Percentiles rank a stretch among this genome's conserved stretches.
phyloP scores from a whole-genome alignment of 1,140 invertebrate species.

The Hypsibius dujardini region DNA sequence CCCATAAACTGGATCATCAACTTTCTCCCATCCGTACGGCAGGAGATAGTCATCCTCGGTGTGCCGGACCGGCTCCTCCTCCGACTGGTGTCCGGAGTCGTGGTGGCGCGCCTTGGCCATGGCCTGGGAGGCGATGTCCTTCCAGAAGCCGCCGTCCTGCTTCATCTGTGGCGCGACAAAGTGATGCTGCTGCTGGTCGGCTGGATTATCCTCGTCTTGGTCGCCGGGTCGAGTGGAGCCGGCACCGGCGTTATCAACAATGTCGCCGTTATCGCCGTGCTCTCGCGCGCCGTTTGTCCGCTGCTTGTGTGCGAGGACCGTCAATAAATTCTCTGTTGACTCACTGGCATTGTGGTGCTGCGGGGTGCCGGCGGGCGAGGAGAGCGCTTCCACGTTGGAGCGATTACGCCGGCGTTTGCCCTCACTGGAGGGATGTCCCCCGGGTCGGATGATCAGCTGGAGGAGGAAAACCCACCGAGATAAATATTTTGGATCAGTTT shows the following conservation, averaged over 20 bases:
- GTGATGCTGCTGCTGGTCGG: background rate
- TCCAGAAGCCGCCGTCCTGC: constrained; percentile 3
- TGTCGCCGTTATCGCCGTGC: background rate
- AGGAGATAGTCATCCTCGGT: constrained; percentile 49
- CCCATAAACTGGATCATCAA: constrained; percentile 89
- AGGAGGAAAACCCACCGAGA: too few species aligned
- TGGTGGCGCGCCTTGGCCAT: constrained; percentile 28
- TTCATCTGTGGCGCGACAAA: background rate
- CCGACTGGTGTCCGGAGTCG: constrained; percentile 25
- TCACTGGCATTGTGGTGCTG: background rate
- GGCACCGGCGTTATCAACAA: background rate
- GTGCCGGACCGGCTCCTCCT: background rate
- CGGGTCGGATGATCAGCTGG: constrained; percentile 32
- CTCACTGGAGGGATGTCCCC: constrained; percentile 40
- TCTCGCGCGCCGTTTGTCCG: background rate
- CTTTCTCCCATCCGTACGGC: constrained; percentile 95
- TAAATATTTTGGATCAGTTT: too few species aligned
- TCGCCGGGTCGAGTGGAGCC: background rate
- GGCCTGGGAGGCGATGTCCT: constrained; percentile 18
- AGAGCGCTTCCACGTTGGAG: constrained; percentile 37
- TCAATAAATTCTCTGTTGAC: constrained; percentile 11
- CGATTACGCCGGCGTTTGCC: constrained; percentile 41
- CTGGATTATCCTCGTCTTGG: background rate
- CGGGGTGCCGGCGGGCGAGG: constrained; percentile 34
- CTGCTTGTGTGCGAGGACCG: constrained; percentile 13